These are phyloP conservation scores for Eupithecia tripunctaria DNA, from an alignment of 2,888 invertebrate genomes.

Conservation along the genomic window DNA sequence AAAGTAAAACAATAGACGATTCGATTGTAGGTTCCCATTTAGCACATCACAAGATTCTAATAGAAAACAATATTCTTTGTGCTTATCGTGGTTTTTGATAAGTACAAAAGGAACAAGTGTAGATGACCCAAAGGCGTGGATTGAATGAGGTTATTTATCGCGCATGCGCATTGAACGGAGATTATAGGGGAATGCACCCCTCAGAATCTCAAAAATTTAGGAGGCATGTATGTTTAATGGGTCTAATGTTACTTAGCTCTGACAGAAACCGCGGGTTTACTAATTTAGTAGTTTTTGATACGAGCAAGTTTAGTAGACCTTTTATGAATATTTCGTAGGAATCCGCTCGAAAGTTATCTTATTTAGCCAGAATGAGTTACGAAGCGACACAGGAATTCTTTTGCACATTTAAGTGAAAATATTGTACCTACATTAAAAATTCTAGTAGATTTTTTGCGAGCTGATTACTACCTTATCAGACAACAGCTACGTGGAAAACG, in stretches of 20 bases:
- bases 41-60: conserved; percentile 27
- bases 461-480: no score
- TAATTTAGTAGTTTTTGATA: neutral
- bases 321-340: neutral
- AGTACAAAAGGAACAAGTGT: conserved; percentile 64
- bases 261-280: neutral
- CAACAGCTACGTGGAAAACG: no score
- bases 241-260: neutral
- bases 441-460: no score
- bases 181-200: conserved; percentile 43
- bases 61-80: conserved; percentile 26
- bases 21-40: conserved; percentile 39
- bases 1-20: conserved; percentile 22
- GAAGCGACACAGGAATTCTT: neutral
- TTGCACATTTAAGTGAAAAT: neutral
- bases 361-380: neutral
- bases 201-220: conserved; percentile 1
- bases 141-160: conserved; percentile 76
- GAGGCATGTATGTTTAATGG: conserved; percentile 11
- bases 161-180: conserved; percentile 72
- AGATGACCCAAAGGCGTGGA: conserved; percentile 76
- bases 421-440: neutral
- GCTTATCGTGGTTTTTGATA: conserved; percentile 39
- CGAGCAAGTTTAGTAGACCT: neutral
- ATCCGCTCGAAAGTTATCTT: neutral